Conservation (phyloP, 2,797 vertebrate genomes). For the Schizopygopsis pylzovi region DNA sequence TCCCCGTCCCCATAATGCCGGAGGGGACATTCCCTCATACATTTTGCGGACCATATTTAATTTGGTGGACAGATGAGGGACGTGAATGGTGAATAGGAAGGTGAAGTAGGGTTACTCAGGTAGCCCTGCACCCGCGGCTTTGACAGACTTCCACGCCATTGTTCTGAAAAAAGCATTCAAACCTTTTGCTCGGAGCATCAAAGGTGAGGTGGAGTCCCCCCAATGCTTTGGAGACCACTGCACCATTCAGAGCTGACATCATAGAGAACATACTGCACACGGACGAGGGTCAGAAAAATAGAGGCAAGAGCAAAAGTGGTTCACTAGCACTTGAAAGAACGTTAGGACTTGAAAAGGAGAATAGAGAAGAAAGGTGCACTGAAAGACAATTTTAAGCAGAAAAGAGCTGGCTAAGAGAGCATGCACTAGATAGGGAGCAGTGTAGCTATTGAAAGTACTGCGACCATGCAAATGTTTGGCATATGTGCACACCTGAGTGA, state of each 20-base stretch:
- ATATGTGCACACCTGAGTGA: constrained; percentile 42
- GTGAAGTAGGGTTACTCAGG: constrained; percentile 56
- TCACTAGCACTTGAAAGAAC: constrained; percentile 62
- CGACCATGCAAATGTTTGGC: constrained; percentile 12
- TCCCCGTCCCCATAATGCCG: constrained; percentile 21
- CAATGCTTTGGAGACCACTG: constrained; percentile 55
- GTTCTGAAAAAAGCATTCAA: constrained; percentile 65
- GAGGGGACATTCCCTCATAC: constrained; percentile 61
- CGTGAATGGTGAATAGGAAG: constrained; percentile 52
- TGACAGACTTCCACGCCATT: constrained; percentile 65
- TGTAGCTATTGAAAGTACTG: constrained; percentile 6
- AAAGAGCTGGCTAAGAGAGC: constrained; percentile 61
- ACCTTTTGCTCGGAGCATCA: constrained; percentile 65
- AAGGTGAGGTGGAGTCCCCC: constrained; percentile 58
- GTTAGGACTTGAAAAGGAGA: constrained; percentile 32
- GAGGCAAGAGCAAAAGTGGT: constrained; percentile 67
- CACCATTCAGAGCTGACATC: constrained; percentile 65
- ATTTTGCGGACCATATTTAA: constrained; percentile 62
- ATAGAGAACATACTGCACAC: constrained; percentile 60
- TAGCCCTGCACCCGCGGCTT: constrained; percentile 64
- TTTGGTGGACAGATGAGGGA: constrained; percentile 60
- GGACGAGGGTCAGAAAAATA: constrained; percentile 69
- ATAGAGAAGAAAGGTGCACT: constrained; percentile 59
- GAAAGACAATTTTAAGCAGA: constrained; percentile 63
- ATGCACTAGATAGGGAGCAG: constrained; percentile 55